A percentile compares a stretch with the other conserved stretches of the same genome.
phyloP scores from a whole-genome alignment of 2,888 invertebrate species.

The Ischnus inquisitorius region DNA sequence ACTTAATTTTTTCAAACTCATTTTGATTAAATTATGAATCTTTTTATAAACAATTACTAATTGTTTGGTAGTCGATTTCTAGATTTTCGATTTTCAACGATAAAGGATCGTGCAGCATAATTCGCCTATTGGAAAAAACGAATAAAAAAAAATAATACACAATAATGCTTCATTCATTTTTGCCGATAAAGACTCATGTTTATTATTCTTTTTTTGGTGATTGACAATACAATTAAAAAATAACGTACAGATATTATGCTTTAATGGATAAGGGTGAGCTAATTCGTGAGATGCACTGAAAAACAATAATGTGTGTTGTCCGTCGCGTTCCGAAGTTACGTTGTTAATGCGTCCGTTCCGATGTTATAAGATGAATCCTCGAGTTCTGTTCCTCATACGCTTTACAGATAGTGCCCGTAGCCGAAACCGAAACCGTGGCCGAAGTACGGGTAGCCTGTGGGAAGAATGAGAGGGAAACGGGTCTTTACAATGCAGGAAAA shows the following conservation, averaged over 20 bases:
- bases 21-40: too few species aligned
- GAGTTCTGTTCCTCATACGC: background rate
- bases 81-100: too few species aligned
- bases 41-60: too few species aligned
- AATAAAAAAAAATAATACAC: too few species aligned
- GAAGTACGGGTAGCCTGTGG: constrained; percentile 69
- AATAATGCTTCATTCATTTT: constrained; percentile 12
- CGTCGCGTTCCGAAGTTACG: constrained; percentile 45
- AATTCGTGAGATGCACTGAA: constrained; percentile 49
- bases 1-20: too few species aligned
- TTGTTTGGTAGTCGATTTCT: too few species aligned
- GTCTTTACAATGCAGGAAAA: constrained; percentile 30
- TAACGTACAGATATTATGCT: constrained; percentile 45
- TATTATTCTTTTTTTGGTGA: constrained; percentile 58
- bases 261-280: constrained; percentile 39
- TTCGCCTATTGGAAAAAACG: too few species aligned
- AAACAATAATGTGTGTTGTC: constrained; percentile 49
- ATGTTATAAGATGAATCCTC: constrained; percentile 54
- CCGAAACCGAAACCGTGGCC: constrained; percentile 78
- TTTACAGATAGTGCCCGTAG: constrained; percentile 71
- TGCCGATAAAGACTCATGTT: constrained; percentile 46
- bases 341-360: background rate
- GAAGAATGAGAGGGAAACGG: background rate
- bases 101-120: too few species aligned
- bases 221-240: constrained; percentile 52